Conservation (phyloP, 2,888 invertebrate genomes). For the Zeuzera pyrina region DNA sequence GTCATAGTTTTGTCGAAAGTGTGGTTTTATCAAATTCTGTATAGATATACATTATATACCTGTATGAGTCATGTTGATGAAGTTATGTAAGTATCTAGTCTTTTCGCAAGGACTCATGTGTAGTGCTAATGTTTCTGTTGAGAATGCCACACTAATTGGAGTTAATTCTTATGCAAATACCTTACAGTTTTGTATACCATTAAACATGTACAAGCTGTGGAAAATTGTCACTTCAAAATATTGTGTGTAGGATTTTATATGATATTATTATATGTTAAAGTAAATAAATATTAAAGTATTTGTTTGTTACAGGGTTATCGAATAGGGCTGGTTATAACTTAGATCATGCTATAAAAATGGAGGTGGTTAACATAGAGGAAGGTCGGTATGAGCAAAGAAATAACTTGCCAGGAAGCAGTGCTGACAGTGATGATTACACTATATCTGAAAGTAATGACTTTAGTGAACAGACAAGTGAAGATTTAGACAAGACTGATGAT, state of each 20-base stretch:
- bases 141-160: too few species aligned
- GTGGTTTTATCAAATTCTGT: too few species aligned
- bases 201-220: slow-evolving; percentile 51
- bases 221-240: slow-evolving; percentile 45
- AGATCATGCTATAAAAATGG: slow-evolving; percentile 65
- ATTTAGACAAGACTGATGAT: slow-evolving; percentile 44
- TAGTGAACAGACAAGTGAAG: slow-evolving; percentile 34
- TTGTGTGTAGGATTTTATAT: slow-evolving; percentile 27
- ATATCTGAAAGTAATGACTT: slow-evolving; percentile 40
- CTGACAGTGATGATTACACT: slow-evolving; percentile 50
- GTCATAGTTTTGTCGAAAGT: too few species aligned
- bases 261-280: not conserved
- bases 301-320: slow-evolving; percentile 53
- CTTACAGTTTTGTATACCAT: slow-evolving; percentile 2
- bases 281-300: slow-evolving; percentile 4
- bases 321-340: slow-evolving; percentile 57
- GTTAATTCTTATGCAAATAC: slow-evolving; percentile 12
- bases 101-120: too few species aligned
- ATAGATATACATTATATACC: too few species aligned
- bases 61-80: too few species aligned
- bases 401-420: slow-evolving; percentile 44
- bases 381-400: slow-evolving; percentile 54
- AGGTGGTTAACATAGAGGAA: slow-evolving; percentile 51
- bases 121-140: too few species aligned
- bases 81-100: too few species aligned